These are phyloP conservation scores for Acanthurus tractus DNA, from an alignment of 2,797 vertebrate species.

Conservation along the genomic window DNA sequence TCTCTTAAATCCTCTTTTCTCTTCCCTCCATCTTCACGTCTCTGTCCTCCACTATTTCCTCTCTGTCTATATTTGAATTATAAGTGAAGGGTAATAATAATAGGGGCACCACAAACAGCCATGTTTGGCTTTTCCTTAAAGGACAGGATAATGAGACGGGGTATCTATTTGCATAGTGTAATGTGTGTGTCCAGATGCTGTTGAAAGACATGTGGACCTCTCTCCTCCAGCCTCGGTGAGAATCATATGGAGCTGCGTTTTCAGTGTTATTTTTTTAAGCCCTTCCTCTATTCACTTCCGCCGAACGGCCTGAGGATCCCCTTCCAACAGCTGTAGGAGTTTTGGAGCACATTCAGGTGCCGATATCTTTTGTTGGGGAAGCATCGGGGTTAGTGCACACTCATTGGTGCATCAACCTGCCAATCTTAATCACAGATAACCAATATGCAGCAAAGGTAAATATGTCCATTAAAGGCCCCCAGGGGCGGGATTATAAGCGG, in stretches of 20 bases:
- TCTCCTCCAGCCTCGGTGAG: conserved; percentile 43
- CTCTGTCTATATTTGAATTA: conserved; percentile 79
- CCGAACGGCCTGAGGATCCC: conserved; percentile 4
- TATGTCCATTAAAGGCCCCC: conserved; percentile 79
- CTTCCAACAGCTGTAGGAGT: background rate
- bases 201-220: conserved; percentile 73
- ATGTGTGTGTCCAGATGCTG: conserved; percentile 81
- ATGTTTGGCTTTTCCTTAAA: conserved; percentile 82
- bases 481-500: conserved; percentile 75
- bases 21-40: conserved; percentile 25
- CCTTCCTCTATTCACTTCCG: conserved; percentile 3
- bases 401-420: conserved; percentile 68
- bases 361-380: background rate
- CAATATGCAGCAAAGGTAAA: conserved; percentile 80
- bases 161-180: conserved; percentile 86
- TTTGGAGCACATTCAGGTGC: background rate
- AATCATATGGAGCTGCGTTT: conserved; percentile 23
- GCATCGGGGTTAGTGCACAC: conserved; percentile 14
- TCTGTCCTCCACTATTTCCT: conserved; percentile 54
- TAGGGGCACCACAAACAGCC: conserved; percentile 78
- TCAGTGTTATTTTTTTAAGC: background rate
- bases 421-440: conserved; percentile 79
- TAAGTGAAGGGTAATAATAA: conserved; percentile 76
- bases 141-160: conserved; percentile 87
- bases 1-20: conserved; percentile 36